Conservation (phyloP, 2,113 vertebrate genomes). For the Ifrita kowaldi region DNA sequence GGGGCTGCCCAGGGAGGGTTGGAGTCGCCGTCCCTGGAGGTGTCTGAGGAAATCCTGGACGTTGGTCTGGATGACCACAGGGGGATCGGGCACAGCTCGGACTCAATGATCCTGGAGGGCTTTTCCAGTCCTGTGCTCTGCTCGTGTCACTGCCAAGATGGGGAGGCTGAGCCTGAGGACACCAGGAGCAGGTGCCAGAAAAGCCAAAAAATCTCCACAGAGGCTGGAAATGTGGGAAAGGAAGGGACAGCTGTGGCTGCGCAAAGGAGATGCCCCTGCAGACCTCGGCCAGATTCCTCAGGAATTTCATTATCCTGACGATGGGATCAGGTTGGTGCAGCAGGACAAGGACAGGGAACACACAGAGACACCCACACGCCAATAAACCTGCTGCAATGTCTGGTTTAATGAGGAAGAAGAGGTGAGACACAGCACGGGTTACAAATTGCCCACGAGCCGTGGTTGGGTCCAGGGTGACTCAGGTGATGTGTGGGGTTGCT, state of each 20-base stretch:
- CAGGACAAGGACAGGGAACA: neutral
- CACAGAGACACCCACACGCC: neutral
- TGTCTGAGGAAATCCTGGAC: neutral
- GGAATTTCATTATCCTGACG: accelerated
- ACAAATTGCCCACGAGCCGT: neutral
- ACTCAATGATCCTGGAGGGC: accelerated
- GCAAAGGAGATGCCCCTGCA: neutral
- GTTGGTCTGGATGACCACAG: accelerated
- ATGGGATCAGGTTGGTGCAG: neutral
- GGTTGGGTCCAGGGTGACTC: neutral
- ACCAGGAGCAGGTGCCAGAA: neutral
- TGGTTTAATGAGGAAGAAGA: conserved; percentile 33
- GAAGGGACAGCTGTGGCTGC: neutral
- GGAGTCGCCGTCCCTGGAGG: neutral
- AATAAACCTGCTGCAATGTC: neutral
- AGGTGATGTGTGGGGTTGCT: neutral
- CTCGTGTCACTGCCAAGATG: accelerated
- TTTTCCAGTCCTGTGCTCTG: neutral
- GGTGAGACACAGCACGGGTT: neutral
- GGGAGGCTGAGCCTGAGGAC: neutral
- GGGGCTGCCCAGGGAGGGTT: neutral
- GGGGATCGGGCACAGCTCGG: neutral
- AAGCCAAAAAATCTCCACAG: neutral
- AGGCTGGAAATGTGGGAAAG: neutral
- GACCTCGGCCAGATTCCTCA: accelerated